Evolutionary conservation across 2,888 invertebrate genomes (phyloP).

Genomic region (Volucella inflata): DNA sequence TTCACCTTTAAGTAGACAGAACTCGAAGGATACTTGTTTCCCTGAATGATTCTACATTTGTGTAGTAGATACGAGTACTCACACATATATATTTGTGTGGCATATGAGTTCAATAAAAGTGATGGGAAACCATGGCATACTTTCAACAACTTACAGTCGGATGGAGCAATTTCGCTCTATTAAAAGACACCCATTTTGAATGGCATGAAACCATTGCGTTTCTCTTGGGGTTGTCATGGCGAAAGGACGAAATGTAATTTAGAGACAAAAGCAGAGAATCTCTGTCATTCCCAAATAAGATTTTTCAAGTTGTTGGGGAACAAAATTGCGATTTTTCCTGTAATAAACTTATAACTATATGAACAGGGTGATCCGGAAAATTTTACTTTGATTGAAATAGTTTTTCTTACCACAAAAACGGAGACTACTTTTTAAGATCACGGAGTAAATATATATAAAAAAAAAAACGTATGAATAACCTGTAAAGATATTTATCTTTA

Average conservation of each 20-base stretch:
- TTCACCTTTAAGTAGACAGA: slow-evolving; percentile 26
- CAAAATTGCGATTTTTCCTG: neutral
- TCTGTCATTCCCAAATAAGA: slow-evolving; percentile 1
- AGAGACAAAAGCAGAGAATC: slow-evolving; percentile 1
- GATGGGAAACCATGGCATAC: neutral
- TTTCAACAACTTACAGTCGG: neutral
- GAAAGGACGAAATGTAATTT: slow-evolving; percentile 3
- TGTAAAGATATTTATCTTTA: too few species aligned
- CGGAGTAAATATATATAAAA: too few species aligned
- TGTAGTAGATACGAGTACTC: neutral
- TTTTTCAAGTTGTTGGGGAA: neutral
- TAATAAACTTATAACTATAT: neutral
- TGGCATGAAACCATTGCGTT: neutral
- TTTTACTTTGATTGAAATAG: slow-evolving; percentile 15
- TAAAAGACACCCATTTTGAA: neutral
- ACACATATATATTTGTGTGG: neutral
- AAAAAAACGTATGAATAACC: too few species aligned
- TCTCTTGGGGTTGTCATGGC: neutral
- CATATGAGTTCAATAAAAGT: slow-evolving; percentile 4
- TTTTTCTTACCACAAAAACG: neutral
- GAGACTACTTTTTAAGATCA: too few species aligned
- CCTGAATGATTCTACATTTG: too few species aligned
- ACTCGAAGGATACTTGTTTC: neutral
- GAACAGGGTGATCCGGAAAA: slow-evolving; percentile 1
- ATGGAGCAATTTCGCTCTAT: neutral